These are phyloP conservation scores for Gallirallus australis DNA, from an alignment of 2,797 vertebrate genomes.

Conservation along the genomic window DNA sequence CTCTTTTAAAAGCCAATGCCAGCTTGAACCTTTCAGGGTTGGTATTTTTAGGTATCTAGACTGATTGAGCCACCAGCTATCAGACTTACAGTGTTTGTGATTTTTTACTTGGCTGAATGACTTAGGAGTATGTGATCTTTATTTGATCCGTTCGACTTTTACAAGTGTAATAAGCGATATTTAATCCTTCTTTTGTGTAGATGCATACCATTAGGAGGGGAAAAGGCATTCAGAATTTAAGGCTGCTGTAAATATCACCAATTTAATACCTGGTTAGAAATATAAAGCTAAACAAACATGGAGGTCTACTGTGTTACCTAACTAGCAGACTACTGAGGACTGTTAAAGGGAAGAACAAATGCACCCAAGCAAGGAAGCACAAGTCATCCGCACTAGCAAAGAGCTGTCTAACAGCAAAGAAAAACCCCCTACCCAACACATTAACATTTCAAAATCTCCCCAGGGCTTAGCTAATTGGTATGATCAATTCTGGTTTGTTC, in stretches of 20 bases:
- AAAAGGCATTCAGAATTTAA: background rate
- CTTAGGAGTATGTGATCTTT: background rate
- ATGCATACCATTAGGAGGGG: background rate
- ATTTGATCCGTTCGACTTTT: background rate
- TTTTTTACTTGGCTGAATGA: background rate
- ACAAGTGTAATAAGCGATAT: background rate
- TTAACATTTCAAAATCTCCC: constrained; percentile 50
- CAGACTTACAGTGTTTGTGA: background rate
- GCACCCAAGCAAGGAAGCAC: background rate
- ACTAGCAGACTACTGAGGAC: background rate
- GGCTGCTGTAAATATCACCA: background rate
- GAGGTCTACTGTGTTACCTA: background rate
- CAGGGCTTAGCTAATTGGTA: constrained; percentile 53
- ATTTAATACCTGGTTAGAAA: background rate
- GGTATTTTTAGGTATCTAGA: background rate
- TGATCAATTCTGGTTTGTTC: constrained; percentile 66
- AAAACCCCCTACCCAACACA: background rate
- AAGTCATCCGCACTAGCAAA: background rate
- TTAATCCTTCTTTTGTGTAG: background rate
- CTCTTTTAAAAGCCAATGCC: background rate
- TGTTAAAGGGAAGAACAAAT: background rate
- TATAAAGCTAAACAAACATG: background rate
- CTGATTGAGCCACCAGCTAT: background rate
- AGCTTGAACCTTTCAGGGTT: background rate
- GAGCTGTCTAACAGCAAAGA: background rate